Evolutionary conservation across 2,797 vertebrate genomes (phyloP), one percentile per base, ranked within the genome.

Genomic region (Macropus fuliginosus): DNA sequence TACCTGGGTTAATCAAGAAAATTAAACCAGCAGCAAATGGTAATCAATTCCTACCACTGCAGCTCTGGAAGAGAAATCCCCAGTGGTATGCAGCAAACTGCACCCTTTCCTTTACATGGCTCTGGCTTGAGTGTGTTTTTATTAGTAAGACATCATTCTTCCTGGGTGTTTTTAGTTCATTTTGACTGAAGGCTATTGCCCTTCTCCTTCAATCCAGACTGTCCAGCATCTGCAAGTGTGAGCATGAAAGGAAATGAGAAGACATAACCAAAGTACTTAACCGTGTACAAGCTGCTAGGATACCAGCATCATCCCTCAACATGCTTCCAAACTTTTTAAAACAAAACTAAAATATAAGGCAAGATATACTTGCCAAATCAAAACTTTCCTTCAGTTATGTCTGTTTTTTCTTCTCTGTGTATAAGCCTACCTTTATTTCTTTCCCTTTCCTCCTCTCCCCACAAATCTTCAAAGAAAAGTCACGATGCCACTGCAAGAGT

Each of bases 401-500:
- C 54, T 91, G 97, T 96, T 96, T 97, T 91, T 96, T 97, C 98
- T 96, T 93, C 92, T 95, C 95, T 50, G 46, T 46, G 1, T 56
- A 81, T 92, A 89, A 90, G 0, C 95, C 91, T 96, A 40, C 28
- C 31, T 55, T 96, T 93, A 97, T 95, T 46, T 90, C 54, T 52
- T 40, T 29, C 40, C 40, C 21, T 56, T 13, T 18, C 62, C 59
- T 18, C 52, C 95, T 91, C 96, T 94, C 54, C 93, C 91, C 93
- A 95, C 56, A 94, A 94, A 95, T 92, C 94, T 97, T 0, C 0
- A 97, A 95, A 95, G 95, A 94, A 96, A 94, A 94, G 90, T 92
- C 91, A 93, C 96, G 96, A 96, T 92, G 28, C 0, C 96, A 97
- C 97, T 93, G 96, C 95, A 95, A 55, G 96, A 97, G 97, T 95